Conservation (phyloP, 2,888 invertebrate species). For the Aphodius sticticus region DNA sequence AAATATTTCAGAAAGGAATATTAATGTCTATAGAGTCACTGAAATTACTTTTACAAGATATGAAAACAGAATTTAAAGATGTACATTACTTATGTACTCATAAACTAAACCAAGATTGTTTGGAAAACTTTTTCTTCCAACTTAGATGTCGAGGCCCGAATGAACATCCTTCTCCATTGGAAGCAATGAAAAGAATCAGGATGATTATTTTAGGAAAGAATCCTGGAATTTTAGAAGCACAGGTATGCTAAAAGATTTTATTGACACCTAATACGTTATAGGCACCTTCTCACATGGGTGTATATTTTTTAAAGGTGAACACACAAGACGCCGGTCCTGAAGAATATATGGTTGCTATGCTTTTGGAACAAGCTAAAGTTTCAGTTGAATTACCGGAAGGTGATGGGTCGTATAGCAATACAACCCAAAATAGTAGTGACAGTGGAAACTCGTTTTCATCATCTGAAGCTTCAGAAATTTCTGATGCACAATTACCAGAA, state of each 20-base stretch:
- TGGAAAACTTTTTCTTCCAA: constrained; percentile 39
- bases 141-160: constrained; percentile 38
- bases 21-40: constrained; percentile 38
- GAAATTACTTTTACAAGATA: constrained; percentile 32
- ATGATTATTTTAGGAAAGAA: constrained; percentile 40
- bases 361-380: too few relatives aligned
- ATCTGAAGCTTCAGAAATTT: not conserved
- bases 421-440: too few relatives aligned
- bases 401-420: too few relatives aligned
- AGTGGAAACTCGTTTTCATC: not conserved
- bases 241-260: too few relatives aligned
- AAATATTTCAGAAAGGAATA: constrained; percentile 41
- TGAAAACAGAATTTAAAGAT: constrained; percentile 32
- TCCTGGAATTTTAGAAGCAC: too few relatives aligned
- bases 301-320: too few relatives aligned
- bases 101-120: constrained; percentile 39
- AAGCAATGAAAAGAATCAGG: constrained; percentile 38
- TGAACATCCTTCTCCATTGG: constrained; percentile 42
- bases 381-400: too few relatives aligned
- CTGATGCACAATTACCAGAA: not conserved
- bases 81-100: constrained; percentile 37
- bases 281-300: too few relatives aligned
- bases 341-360: too few relatives aligned
- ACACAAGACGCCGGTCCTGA: too few relatives aligned
- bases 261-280: too few relatives aligned